phyloP scores from a whole-genome alignment of 2,888 invertebrate genomes.

The Drosophila siamana region DNA sequence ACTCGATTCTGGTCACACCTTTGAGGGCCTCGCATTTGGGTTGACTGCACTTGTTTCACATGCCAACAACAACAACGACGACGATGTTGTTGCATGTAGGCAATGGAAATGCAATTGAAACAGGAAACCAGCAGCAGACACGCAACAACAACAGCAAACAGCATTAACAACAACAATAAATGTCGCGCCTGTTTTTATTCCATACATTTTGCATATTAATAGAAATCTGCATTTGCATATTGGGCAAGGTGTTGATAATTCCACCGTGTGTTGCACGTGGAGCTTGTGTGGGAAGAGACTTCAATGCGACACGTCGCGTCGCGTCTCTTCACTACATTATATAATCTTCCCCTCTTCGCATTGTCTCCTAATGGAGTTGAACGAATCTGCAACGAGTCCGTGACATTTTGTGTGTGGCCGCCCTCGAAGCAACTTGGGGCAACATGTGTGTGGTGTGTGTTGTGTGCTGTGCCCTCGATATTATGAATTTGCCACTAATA shows the following conservation, averaged over 20 bases:
- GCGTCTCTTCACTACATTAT: conserved; percentile 21
- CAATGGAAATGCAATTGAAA: conserved; percentile 65
- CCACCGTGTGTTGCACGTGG: conserved; percentile 14
- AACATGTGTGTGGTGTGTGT: conserved; percentile 30
- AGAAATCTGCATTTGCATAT: conserved; percentile 69
- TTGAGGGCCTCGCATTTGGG: conserved; percentile 26
- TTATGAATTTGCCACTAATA: conserved; percentile 24
- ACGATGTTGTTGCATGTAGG: conserved; percentile 54
- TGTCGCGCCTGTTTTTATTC: conserved; percentile 62
- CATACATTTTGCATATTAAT: conserved; percentile 73
- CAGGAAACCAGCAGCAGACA: conserved; percentile 64
- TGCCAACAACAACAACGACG: conserved; percentile 8
- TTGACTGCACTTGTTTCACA: conserved; percentile 75
- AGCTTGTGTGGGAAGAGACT: conserved; percentile 26
- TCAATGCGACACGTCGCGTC: conserved; percentile 1
- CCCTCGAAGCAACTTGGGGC: conserved; percentile 1
- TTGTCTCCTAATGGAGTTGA: conserved; percentile 44
- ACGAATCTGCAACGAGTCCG: conserved; percentile 33
- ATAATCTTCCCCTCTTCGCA: neutral
- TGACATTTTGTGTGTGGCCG: conserved; percentile 47
- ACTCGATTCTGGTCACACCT: conserved; percentile 45
- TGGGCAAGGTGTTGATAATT: conserved; percentile 61
- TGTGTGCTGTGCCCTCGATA: neutral
- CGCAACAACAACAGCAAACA: conserved; percentile 20
- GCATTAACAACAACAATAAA: conserved; percentile 38